Evolutionary conservation across 2,888 invertebrate species (phyloP).

Genomic region (Opisthograptis luteolata): DNA sequence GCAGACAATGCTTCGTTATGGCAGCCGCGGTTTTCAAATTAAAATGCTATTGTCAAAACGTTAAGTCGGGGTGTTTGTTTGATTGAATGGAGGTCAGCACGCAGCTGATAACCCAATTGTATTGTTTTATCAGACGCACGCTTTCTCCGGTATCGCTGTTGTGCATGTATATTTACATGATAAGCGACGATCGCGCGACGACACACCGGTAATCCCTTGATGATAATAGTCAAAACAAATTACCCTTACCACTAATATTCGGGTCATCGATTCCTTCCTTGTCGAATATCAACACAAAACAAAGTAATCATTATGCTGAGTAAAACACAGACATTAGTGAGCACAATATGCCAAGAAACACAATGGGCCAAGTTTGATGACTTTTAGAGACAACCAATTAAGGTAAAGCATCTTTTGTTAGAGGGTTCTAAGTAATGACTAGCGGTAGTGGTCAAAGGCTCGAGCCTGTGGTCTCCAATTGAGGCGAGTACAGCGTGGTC

Average conservation of each 20-base stretch:
- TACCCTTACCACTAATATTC: not conserved
- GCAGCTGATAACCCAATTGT: conserved; percentile 32
- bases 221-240: conserved; percentile 18
- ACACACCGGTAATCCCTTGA: conserved; percentile 20
- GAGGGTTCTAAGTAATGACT: too few relatives aligned
- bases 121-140: conserved; percentile 28
- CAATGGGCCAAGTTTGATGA: conserved; percentile 3
- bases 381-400: not conserved
- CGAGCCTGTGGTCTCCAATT: not conserved
- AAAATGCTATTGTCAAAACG: conserved; percentile 2
- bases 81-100: conserved; percentile 30
- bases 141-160: conserved; percentile 25
- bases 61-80: conserved; percentile 1
- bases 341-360: conserved; percentile 7
- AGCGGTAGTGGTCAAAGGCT: not conserved
- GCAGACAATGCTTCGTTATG: conserved; percentile 17
- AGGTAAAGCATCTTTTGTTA: not conserved
- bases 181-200: conserved; percentile 19
- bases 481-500: not conserved
- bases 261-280: conserved; percentile 4
- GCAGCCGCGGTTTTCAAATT: conserved; percentile 12
- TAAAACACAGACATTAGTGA: conserved; percentile 5
- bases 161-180: conserved; percentile 20
- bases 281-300: conserved; percentile 5
- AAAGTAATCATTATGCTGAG: conserved; percentile 1